These are phyloP conservation scores for Xiphias gladius DNA, from an alignment of 2,113 vertebrate genomes.

Conservation along the genomic window DNA sequence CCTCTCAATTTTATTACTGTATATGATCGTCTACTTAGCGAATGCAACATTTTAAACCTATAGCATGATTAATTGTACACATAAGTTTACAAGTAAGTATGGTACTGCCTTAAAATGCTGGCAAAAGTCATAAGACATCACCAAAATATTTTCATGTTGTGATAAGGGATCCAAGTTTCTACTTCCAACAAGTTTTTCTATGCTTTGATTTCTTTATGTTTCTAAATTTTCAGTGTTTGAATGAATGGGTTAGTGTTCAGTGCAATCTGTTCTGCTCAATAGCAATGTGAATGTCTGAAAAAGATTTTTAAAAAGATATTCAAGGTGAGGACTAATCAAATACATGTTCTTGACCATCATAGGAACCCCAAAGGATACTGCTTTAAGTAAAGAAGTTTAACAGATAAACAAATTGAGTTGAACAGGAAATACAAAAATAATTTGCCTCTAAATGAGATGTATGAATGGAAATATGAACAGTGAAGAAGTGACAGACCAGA, in stretches of 20 bases:
- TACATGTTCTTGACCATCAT: background rate
- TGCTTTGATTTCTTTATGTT: background rate
- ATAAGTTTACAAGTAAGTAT: background rate
- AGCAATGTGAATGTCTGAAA: background rate
- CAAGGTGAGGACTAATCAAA: background rate
- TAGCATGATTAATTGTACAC: background rate
- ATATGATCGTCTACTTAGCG: background rate
- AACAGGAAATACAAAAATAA: constrained; percentile 1
- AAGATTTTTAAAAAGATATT: background rate
- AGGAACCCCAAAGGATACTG: background rate
- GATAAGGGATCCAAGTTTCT: too few relatives aligned
- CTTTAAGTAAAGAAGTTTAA: constrained; percentile 4
- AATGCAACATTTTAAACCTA: background rate
- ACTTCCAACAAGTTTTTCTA: too few relatives aligned
- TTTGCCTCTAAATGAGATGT: background rate
- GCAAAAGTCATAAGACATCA: background rate
- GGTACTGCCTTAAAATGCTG: background rate
- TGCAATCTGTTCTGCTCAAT: background rate
- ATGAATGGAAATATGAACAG: background rate
- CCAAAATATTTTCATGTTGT: too few relatives aligned
- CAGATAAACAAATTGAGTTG: background rate
- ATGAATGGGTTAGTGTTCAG: background rate
- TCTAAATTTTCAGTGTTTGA: background rate
- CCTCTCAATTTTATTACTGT: background rate
- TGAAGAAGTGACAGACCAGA: background rate